Evolutionary conservation across 2,113 vertebrate species (phyloP).

Genomic region (Silurus glanis): DNA sequence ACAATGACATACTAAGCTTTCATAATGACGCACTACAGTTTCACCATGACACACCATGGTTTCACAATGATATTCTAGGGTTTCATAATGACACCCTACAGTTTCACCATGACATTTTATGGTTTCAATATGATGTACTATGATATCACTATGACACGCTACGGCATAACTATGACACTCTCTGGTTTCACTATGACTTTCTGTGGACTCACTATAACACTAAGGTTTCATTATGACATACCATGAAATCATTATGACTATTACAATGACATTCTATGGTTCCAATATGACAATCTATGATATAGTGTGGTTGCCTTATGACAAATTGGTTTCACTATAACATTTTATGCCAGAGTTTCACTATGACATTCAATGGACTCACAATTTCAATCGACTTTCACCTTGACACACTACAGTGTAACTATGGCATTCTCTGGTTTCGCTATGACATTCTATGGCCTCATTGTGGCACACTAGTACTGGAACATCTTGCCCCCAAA

Average conservation of each 20-base stretch:
- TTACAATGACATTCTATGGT: background rate
- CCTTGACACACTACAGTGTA: background rate
- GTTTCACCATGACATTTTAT: too few species aligned
- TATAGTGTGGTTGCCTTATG: too few species aligned
- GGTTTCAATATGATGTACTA: too few species aligned
- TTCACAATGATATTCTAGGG: too few species aligned
- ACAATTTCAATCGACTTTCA: too few species aligned
- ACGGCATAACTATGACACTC: too few species aligned
- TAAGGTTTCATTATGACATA: background rate
- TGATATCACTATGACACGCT: too few species aligned
- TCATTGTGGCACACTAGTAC: background rate
- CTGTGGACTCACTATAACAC: background rate
- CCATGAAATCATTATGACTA: background rate
- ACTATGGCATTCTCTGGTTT: background rate
- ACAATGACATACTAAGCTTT: background rate
- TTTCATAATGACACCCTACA: too few species aligned
- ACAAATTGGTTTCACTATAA: background rate
- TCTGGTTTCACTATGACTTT: too few species aligned
- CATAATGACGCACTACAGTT: too few species aligned
- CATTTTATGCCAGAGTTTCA: background rate
- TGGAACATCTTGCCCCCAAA: too few species aligned
- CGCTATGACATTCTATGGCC: background rate
- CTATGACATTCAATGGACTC: background rate
- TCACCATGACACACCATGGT: too few species aligned
- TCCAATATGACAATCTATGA: background rate